phyloP scores from a whole-genome alignment of 1,140 invertebrate genomes.

The Ladona fulva region DNA sequence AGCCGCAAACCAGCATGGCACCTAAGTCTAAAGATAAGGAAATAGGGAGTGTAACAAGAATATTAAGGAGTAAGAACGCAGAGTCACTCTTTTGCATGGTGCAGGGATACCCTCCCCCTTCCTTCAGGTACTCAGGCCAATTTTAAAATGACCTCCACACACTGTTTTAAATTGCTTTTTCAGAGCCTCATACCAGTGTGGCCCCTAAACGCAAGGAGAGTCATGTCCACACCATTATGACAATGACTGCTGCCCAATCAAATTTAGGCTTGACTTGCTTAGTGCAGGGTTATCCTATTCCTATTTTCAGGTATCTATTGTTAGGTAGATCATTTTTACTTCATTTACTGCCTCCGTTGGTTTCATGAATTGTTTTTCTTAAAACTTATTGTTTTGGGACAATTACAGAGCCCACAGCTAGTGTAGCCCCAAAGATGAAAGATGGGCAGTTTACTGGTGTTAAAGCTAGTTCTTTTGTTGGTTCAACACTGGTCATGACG shows the following conservation, averaged over 20 bases:
- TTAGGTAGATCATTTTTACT: background rate
- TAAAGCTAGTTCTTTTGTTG: conserved; percentile 14
- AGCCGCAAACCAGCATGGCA: conserved; percentile 19
- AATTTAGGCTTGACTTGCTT: conserved; percentile 12
- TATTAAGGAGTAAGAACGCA: conserved; percentile 16
- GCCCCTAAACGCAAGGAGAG: conserved; percentile 21
- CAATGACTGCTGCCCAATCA: conserved; percentile 12
- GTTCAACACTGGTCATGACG: conserved; percentile 16
- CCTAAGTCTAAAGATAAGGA: conserved; percentile 20
- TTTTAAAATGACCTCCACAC: background rate
- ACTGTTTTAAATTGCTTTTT: background rate
- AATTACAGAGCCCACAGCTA: conserved; percentile 26
- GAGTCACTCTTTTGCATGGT: conserved; percentile 31
- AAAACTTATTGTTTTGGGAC: background rate
- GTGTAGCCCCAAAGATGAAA: conserved; percentile 27
- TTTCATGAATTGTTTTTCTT: background rate
- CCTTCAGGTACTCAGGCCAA: conserved; percentile 37
- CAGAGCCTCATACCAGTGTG: conserved; percentile 21
- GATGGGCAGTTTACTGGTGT: conserved; percentile 22
- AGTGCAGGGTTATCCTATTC: conserved; percentile 17
- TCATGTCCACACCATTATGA: conserved; percentile 13
- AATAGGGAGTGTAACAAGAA: conserved; percentile 27
- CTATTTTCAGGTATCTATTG: conserved; percentile 13
- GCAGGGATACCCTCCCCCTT: conserved; percentile 32
- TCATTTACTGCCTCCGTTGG: background rate